Percentiles rank a stretch among this genome's conserved stretches.
phyloP scores from a whole-genome alignment of 2,888 invertebrate genomes.

The Drosophila putrida region DNA sequence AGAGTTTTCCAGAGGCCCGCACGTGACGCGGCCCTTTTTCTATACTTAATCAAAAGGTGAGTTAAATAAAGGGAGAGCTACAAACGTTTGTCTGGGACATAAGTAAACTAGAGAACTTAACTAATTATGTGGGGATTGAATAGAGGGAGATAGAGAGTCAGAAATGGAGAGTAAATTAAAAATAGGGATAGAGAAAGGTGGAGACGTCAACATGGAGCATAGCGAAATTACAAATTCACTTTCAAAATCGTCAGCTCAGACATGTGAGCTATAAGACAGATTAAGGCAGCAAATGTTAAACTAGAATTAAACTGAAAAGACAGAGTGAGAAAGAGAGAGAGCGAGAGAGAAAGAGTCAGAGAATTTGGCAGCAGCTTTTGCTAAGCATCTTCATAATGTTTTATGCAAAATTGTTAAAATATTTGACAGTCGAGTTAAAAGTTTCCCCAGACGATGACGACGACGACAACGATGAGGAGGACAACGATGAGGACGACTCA shows the following conservation, averaged over 20 bases:
- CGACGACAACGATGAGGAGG: conserved; percentile 10
- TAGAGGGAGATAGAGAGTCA: background rate
- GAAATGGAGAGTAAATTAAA: background rate
- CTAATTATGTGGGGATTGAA: conserved; percentile 44
- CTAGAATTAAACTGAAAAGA: conserved; percentile 3
- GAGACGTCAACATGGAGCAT: conserved; percentile 13
- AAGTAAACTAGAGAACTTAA: conserved; percentile 32
- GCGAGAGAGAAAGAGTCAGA: background rate
- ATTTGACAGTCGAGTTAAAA: conserved; percentile 79
- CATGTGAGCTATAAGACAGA: conserved; percentile 25
- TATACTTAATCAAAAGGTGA: conserved; percentile 70
- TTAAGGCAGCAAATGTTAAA: conserved; percentile 16
- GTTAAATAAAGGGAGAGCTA: conserved; percentile 14
- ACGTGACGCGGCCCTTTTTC: conserved; percentile 70
- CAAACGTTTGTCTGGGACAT: conserved; percentile 3
- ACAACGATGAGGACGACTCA: conserved; percentile 28
- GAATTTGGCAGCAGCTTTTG: conserved; percentile 8
- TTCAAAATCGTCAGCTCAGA: conserved; percentile 54
- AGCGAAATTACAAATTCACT: conserved; percentile 63
- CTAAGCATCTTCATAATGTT: conserved; percentile 70
- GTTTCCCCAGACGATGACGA: conserved; percentile 61
- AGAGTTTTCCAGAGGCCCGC: conserved; percentile 30
- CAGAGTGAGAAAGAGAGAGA: background rate
- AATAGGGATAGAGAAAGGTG: background rate
- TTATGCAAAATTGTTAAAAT: conserved; percentile 80